Evolutionary conservation across 2,888 invertebrate species (phyloP).

Genomic region (Pammene fasciana): DNA sequence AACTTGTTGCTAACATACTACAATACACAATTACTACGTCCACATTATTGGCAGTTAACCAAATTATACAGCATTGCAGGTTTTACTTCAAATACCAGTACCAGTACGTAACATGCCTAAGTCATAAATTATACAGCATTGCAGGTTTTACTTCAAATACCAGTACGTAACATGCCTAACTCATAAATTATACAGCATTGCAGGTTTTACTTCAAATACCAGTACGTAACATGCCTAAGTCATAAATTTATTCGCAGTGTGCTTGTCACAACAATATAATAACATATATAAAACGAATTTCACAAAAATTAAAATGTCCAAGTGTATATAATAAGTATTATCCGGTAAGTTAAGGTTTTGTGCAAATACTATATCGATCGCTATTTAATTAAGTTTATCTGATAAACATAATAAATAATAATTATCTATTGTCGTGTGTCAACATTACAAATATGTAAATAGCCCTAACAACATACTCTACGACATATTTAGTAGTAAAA

Average conservation of each 20-base stretch:
- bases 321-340: slow-evolving; percentile 1
- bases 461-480: slow-evolving; percentile 3
- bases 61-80: no score
- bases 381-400: neutral
- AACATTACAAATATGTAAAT: slow-evolving; percentile 9
- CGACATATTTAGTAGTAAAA: neutral
- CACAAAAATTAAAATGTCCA: slow-evolving; percentile 1
- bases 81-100: no score
- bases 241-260: slow-evolving; percentile 16
- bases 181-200: no score
- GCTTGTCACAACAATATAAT: slow-evolving; percentile 2
- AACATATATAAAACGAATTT: slow-evolving; percentile 3
- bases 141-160: no score
- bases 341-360: neutral
- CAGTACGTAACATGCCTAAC: neutral
- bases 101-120: slow-evolving; percentile 4
- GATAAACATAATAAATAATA: neutral
- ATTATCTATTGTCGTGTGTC: neutral
- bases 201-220: no score
- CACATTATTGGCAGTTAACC: neutral
- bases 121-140: no score
- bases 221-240: slow-evolving; percentile 2
- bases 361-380: slow-evolving; percentile 11
- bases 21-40: no score
- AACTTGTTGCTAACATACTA: neutral